Conservation (phyloP, 2,113 vertebrate genomes). For the Ailuropoda melanoleuca region DNA sequence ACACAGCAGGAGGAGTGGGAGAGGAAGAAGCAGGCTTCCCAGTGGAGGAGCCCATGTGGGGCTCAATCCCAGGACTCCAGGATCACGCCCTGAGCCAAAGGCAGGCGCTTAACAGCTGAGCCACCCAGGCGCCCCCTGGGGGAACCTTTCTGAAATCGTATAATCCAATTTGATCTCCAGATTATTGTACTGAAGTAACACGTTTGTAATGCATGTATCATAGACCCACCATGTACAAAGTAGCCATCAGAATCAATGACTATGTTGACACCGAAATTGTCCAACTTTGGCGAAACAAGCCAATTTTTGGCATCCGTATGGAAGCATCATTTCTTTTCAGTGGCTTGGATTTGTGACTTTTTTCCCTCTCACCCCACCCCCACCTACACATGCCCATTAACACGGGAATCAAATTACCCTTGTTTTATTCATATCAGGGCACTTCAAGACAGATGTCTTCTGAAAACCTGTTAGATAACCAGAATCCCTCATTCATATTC, state of each 20-base stretch:
- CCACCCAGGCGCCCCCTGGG: too few species aligned
- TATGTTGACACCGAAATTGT: too few species aligned
- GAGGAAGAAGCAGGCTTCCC: too few species aligned
- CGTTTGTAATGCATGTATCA: neutral
- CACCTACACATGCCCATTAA: neutral
- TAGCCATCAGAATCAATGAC: neutral
- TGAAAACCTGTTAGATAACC: conserved; percentile 27
- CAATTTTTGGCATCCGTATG: neutral
- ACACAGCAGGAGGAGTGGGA: too few species aligned
- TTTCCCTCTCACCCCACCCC: neutral
- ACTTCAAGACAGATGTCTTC: conserved; percentile 45
- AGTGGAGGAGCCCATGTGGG: too few species aligned
- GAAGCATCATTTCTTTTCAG: neutral
- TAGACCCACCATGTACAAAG: neutral
- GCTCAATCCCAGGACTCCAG: too few species aligned
- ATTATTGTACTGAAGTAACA: neutral
- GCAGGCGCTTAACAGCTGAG: too few species aligned
- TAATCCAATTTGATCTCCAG: neutral
- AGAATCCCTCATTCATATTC: conserved; percentile 60
- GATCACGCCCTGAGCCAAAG: too few species aligned
- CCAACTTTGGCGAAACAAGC: neutral
- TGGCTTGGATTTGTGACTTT: neutral
- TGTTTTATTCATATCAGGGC: neutral
- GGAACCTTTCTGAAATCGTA: neutral
- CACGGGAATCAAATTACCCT: conserved; percentile 55